phyloP scores from a whole-genome alignment of 2,888 invertebrate genomes.

The Clistopyga incitator region DNA sequence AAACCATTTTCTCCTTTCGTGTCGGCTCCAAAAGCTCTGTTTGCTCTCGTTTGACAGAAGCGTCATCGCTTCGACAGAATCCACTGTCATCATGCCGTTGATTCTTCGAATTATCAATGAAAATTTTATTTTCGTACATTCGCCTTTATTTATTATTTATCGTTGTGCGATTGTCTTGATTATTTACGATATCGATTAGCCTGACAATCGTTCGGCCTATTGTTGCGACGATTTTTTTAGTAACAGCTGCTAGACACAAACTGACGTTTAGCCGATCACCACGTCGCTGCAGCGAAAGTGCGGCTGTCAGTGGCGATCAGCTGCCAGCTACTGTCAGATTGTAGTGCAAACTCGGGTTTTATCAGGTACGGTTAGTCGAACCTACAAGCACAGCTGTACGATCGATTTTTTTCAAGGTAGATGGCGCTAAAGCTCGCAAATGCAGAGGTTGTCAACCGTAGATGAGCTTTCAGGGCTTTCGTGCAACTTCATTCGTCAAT shows the following conservation, averaged over 20 bases:
- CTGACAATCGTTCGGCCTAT: neutral
- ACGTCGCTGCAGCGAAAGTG: neutral
- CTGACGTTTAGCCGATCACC: neutral
- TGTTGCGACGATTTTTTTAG: constrained; percentile 1
- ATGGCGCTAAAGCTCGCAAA: constrained; percentile 34
- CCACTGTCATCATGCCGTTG: constrained; percentile 50
- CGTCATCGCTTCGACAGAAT: constrained; percentile 53
- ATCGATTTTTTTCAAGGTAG: constrained; percentile 13
- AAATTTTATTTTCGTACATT: constrained; percentile 30
- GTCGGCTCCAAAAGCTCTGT: constrained; percentile 79
- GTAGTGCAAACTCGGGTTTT: neutral
- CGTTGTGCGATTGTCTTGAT: neutral
- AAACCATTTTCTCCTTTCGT: constrained; percentile 87
- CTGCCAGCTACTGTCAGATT: constrained; percentile 52
- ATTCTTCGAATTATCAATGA: constrained; percentile 24
- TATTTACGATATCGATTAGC: neutral
- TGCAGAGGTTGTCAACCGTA: constrained; percentile 46
- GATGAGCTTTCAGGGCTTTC: neutral
- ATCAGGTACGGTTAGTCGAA: neutral
- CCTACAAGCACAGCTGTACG: neutral
- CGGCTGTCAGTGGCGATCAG: constrained; percentile 54
- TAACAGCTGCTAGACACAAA: constrained; percentile 9
- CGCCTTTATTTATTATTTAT: constrained; percentile 17
- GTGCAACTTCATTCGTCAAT: constrained; percentile 19
- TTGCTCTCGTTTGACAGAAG: constrained; percentile 67